Evolutionary conservation across 2,888 invertebrate species (phyloP), one percentile per base, ranked within the genome.

Genomic region (Netelia inedita): DNA sequence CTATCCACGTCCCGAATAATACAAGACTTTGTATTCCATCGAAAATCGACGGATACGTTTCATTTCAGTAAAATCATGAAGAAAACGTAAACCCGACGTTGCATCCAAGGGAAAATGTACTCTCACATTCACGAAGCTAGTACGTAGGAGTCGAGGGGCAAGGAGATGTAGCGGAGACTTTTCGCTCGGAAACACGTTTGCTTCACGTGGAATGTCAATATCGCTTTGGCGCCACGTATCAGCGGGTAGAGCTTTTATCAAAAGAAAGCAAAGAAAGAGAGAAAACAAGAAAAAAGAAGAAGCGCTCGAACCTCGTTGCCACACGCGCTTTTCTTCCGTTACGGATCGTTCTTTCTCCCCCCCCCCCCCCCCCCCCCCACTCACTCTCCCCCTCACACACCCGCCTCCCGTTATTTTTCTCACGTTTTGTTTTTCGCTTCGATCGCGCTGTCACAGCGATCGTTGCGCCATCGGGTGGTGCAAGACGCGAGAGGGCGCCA

Each of bases 131-230:
- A 61, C 61, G 41, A 71, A 35, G 73, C 61, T 59, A 43, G 61
- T 69, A 63, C 55, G 16, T 53, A 59, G 55, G 19, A 35, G 43
- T 55, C 46, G 57, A 50, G 50, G 43, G 19, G 28, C 21, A 10
- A 59, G 28, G 11, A 9, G 11, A 35, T n/a, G 53, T 23, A 53
- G 16, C 23, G 10, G 65, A 68, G 41, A 68, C 78, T 72, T 76
- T 74, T 72, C 53, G n/a, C 21, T 55, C 61, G 57, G 55, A 73
- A 76, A 81, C 46, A 73, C 84, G 75, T 84, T 84, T 76, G 73
- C 69, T 73, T 61, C 73, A 23, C 72, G 1, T 59, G 76, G 81
- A 81, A 84, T 84, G 84, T 84, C 84, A 81, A 84, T 84, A 84
- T 74, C 84, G 61, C 23, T 28, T 72, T 14, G 55, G 63, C 68